Evolutionary conservation across 1,140 invertebrate genomes (phyloP).

Genomic region (Matsumurasca onukii): DNA sequence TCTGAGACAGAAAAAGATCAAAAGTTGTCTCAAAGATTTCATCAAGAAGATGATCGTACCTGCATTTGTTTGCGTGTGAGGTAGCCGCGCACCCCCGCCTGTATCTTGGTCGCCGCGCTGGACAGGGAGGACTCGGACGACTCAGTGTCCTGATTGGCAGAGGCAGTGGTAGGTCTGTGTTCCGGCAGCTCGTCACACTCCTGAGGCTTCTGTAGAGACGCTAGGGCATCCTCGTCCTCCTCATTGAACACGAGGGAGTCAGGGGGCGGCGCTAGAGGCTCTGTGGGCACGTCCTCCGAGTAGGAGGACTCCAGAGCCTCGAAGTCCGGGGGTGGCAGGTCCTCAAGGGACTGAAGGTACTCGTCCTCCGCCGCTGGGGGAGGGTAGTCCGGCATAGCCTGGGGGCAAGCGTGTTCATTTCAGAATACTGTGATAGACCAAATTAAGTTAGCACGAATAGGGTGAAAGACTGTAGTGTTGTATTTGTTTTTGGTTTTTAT

Average conservation of each 20-base stretch:
- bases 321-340: constrained; percentile 34
- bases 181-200: constrained; percentile 33
- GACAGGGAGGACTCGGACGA: constrained; percentile 28
- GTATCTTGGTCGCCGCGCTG: constrained; percentile 68
- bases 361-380: constrained; percentile 29
- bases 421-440: neutral
- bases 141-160: constrained; percentile 30
- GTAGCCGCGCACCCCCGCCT: constrained; percentile 70
- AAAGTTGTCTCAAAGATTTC: no score
- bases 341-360: constrained; percentile 27
- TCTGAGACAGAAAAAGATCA: no score
- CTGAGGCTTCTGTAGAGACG: neutral
- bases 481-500: neutral
- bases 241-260: constrained; percentile 25
- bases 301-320: constrained; percentile 37
- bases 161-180: neutral
- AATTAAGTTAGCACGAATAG: neutral
- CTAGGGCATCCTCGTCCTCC: constrained; percentile 23
- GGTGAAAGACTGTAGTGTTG: neutral
- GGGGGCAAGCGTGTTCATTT: neutral
- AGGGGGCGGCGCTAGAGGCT: constrained; percentile 23
- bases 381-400: constrained; percentile 30
- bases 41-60: neutral
- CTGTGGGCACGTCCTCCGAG: constrained; percentile 36
- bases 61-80: constrained; percentile 57